Evolutionary conservation across 2,888 invertebrate species (phyloP).

Genomic region (Hermaeophaga mercurialis): DNA sequence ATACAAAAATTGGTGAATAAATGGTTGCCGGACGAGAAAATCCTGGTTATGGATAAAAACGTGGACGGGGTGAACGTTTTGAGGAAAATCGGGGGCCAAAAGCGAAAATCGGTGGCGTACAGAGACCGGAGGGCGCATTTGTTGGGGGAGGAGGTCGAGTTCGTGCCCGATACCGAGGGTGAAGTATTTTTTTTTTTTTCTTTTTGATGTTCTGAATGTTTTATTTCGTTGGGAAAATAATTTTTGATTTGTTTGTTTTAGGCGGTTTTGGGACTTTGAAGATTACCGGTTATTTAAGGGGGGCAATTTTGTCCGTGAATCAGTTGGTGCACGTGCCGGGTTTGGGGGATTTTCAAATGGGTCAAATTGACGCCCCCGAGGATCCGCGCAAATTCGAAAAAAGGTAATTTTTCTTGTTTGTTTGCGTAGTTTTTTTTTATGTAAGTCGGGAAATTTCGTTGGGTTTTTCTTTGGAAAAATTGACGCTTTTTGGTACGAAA

Average conservation of each 20-base stretch:
- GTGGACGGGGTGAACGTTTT: conserved; percentile 77
- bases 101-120: conserved; percentile 73
- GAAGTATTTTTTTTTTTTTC: conserved; percentile 9
- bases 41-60: conserved; percentile 76
- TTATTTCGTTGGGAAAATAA: too few species aligned
- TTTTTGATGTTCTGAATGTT: too few species aligned
- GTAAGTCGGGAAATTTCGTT: too few species aligned
- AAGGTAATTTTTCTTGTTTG: too few species aligned
- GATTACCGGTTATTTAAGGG: conserved; percentile 87
- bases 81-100: conserved; percentile 78
- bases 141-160: conserved; percentile 80
- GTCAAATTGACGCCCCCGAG: conserved; percentile 71
- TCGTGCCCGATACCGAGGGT: conserved; percentile 60
- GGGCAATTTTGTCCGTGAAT: conserved; percentile 84
- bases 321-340: conserved; percentile 89
- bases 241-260: conserved; percentile 28
- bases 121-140: conserved; percentile 84
- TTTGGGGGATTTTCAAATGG: conserved; percentile 91
- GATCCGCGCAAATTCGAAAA: conserved; percentile 71
- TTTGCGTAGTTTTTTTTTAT: too few species aligned
- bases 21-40: conserved; percentile 82
- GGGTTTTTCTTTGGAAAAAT: too few species aligned
- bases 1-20: conserved; percentile 69
- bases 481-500: too few species aligned
- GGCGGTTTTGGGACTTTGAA: conserved; percentile 68